Evolutionary conservation across 2,888 invertebrate genomes (phyloP).

Genomic region (Eilema caniola): DNA sequence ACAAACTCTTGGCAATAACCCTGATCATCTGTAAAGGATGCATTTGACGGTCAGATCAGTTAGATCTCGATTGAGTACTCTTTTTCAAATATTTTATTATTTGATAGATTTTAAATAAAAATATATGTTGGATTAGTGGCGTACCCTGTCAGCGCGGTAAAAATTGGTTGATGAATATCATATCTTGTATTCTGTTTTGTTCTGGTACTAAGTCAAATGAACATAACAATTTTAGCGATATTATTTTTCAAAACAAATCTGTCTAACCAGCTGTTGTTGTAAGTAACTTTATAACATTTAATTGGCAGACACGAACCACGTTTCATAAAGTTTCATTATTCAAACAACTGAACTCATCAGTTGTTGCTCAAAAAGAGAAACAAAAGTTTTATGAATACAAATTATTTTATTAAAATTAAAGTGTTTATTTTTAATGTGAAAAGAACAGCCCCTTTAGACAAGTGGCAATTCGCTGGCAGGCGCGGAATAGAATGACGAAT

Average conservation of each 20-base stretch:
- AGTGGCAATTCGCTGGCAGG: too few species aligned
- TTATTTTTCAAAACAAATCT: background rate
- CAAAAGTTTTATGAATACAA: background rate
- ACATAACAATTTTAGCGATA: background rate
- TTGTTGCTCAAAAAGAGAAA: background rate
- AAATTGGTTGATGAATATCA: background rate
- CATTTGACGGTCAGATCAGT: background rate
- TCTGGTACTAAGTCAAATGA: background rate
- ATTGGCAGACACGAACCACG: background rate
- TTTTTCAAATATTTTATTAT: too few species aligned
- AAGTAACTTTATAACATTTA: background rate
- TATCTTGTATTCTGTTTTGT: background rate
- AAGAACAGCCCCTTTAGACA: too few species aligned
- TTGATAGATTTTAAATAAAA: too few species aligned
- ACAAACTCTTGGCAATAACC: background rate
- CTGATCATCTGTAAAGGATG: background rate
- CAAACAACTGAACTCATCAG: background rate
- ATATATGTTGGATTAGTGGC: too few species aligned
- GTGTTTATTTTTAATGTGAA: background rate
- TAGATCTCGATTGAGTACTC: too few species aligned
- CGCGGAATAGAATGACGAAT: too few species aligned
- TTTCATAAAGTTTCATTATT: background rate
- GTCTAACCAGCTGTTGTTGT: constrained; percentile 2
- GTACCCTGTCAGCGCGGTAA: too few species aligned
- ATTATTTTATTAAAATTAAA: background rate